Base-by-base conservation (phyloP, 2,888 invertebrate genomes). In the Andrena chrysosceles region DNA sequence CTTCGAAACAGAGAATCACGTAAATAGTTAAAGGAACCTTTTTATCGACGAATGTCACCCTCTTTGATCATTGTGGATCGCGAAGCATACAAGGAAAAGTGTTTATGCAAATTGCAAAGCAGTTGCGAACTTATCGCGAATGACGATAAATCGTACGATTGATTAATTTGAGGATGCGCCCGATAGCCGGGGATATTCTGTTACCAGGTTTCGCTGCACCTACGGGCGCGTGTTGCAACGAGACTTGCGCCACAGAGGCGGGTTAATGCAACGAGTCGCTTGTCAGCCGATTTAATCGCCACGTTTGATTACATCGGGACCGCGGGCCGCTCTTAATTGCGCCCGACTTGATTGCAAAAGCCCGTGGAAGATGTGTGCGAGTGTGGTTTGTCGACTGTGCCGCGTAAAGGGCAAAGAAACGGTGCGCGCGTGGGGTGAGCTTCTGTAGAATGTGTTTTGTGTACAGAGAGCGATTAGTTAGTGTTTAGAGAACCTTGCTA, bases 321-420 rank as follows among this genome's bases (percentile, higher is more conserved):
- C 66, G 54, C 64, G 42, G 64, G 80, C 71, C 62, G 70, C 76
- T 71, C 67, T 80, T 80, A 80, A 80, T 80, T 76, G 71, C 80
- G 52, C 16, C 20, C 69, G n/a, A 26, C 62, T 71, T 33, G 62
- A 49, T 80, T 67, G 67, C 67, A 54, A 56, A 75, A 80, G 70
- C 62, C 29, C 20, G 29, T 13, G 35, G 33, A 29, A 35, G 20
- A 10, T 59, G 59, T 64, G 64, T 31, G 73, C 20, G 56, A 73
- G 56, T 16, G 42, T 16, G 31, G 4, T 54, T 35, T 13, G 59
- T 20, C 48, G 70, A 59, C 29, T 20, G 42, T 42, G 42, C 42
- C 42, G 16, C 0, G 42, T 42, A 16, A 42, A 42, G 16, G 16
- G 42, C 16, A 42, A 42, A 42, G 42, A 42, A 42, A 16, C 42